Conservation (phyloP, 2,888 invertebrate genomes). For the Bombylius major region DNA sequence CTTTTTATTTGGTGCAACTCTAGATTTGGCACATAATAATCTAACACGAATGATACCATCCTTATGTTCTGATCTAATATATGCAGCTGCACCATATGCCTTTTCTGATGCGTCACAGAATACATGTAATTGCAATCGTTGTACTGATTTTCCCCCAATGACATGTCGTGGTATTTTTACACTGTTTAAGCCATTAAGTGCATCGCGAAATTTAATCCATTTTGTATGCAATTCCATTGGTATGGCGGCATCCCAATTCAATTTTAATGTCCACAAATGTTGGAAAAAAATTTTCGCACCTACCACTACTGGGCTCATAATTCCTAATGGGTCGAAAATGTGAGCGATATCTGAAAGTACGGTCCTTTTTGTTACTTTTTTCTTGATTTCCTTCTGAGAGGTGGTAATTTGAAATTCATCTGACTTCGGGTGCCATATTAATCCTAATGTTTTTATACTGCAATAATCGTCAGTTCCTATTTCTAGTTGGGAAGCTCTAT, state of each 20-base stretch:
- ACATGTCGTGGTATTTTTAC: neutral
- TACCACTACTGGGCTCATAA: neutral
- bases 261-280: neutral
- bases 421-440: neutral
- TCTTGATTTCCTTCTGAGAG: neutral
- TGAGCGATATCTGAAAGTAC: neutral
- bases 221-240: neutral
- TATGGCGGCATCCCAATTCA: neutral
- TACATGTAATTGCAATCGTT: conserved; percentile 14
- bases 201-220: neutral
- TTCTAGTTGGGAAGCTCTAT: no score
- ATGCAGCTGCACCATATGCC: conserved; percentile 16
- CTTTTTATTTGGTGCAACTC: neutral
- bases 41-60: neutral
- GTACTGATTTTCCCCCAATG: neutral
- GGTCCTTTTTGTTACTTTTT: neutral
- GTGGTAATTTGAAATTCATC: neutral
- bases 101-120: conserved; percentile 8
- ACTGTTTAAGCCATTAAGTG: neutral
- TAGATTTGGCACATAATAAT: neutral
- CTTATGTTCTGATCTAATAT: conserved; percentile 2
- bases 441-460: neutral
- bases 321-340: neutral
- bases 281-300: neutral
- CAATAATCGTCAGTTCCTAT: no score